A percentile compares a stretch with the other conserved stretches of the same genome.
phyloP scores from a whole-genome alignment of 2,113 vertebrate genomes.

The Trogon surrucura region DNA sequence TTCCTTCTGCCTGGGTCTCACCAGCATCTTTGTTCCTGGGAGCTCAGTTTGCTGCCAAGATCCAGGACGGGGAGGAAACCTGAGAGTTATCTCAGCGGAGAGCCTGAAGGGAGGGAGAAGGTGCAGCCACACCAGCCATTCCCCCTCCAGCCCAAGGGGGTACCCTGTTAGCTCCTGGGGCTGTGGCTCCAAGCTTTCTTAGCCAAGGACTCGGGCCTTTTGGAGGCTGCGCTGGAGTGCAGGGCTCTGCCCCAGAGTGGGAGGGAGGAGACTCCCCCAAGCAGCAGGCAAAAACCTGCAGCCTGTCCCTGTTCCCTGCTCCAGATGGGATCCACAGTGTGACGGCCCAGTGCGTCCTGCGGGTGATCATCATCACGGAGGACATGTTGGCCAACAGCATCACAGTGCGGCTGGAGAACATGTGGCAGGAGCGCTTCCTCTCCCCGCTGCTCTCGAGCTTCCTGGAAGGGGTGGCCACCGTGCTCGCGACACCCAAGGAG shows the following conservation, averaged over 20 bases:
- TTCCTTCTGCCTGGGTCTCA: background rate
- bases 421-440: constrained; percentile 98
- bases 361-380: constrained; percentile 96
- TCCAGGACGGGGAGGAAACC: background rate
- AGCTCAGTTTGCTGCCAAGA: constrained; percentile 36
- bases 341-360: constrained; percentile 91
- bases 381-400: constrained; percentile 97
- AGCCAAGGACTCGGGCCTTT: background rate
- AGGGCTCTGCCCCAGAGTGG: background rate
- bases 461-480: constrained; percentile 92
- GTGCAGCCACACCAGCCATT: fast-evolving
- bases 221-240: background rate
- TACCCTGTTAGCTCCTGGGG: background rate
- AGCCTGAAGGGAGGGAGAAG: background rate
- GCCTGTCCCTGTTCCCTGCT: background rate
- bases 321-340: constrained; percentile 94
- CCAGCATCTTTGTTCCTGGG: background rate
- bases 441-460: constrained; percentile 91
- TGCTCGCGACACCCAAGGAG: constrained; percentile 89
- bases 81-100: background rate
- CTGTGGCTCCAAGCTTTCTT: background rate
- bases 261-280: background rate
- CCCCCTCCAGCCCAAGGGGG: background rate
- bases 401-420: constrained; percentile 96
- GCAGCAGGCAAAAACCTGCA: background rate